Conservation (phyloP, 2,113 vertebrate genomes). For the Phylloscopus trochilus region DNA sequence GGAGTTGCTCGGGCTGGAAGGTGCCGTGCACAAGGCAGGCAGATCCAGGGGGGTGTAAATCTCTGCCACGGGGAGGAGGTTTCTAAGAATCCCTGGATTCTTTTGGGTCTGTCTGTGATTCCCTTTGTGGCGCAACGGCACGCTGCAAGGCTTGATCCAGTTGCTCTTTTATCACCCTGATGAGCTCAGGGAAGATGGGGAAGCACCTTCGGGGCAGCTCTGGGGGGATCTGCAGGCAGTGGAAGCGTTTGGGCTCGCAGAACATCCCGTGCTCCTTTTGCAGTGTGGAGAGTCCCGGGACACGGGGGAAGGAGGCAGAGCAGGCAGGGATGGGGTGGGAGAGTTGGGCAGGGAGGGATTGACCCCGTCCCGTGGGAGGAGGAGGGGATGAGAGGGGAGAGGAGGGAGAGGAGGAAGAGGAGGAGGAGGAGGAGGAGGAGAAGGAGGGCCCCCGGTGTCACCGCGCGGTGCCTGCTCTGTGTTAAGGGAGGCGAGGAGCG, state of each 20-base stretch:
- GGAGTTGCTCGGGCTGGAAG: not conserved
- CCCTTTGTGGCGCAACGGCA: fast-evolving
- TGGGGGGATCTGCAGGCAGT: not conserved
- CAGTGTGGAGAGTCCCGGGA: fast-evolving
- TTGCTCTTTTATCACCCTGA: not conserved
- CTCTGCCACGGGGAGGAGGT: fast-evolving
- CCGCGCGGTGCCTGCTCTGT: constrained; percentile 4
- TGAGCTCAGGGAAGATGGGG: not conserved
- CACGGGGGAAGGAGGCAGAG: not conserved
- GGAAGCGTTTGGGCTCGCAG: not conserved
- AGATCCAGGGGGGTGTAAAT: not conserved
- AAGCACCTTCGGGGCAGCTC: not conserved
- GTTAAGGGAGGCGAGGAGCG: not conserved
- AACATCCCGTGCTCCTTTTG: fast-evolving
- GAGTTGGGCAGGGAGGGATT: not conserved
- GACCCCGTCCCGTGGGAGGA: not conserved
- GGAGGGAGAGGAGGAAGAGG: not conserved
- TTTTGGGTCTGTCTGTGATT: not conserved
- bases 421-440: not conserved
- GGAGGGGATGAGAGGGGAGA: not conserved
- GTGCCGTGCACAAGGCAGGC: not conserved
- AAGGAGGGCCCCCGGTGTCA: not conserved
- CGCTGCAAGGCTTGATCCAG: not conserved
- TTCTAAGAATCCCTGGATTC: not conserved
- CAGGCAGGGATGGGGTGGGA: not conserved